A percentile compares a stretch with the other conserved stretches of the same genome.
phyloP scores from a whole-genome alignment of 2,888 invertebrate species.

The Hipparchia semele region DNA sequence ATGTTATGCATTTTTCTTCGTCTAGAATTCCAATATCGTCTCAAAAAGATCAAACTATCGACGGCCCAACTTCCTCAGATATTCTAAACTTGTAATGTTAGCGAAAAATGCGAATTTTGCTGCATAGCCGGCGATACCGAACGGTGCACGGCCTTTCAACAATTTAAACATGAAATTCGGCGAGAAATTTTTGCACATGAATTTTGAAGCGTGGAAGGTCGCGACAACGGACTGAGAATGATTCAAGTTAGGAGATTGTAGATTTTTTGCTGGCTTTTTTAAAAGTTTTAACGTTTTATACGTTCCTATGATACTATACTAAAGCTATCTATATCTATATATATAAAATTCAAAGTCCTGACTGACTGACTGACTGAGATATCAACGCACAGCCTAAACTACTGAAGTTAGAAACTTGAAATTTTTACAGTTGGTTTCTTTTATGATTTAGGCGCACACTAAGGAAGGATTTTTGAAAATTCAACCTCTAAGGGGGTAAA shows the following conservation, averaged over 20 bases:
- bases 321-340: no score
- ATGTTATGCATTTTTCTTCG: background rate
- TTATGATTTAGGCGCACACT: no score
- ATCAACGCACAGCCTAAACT: no score
- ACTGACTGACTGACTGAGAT: no score
- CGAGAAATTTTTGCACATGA: slow-evolving; percentile 70
- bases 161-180: slow-evolving; percentile 67
- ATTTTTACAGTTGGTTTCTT: no score
- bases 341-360: no score
- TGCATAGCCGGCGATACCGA: slow-evolving; percentile 44
- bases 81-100: slow-evolving; percentile 41
- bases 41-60: slow-evolving; percentile 31
- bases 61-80: slow-evolving; percentile 36
- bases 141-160: slow-evolving; percentile 56
- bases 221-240: slow-evolving; percentile 41
- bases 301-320: no score
- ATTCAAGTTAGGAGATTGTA: slow-evolving; percentile 41
- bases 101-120: slow-evolving; percentile 42
- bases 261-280: slow-evolving; percentile 32
- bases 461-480: no score
- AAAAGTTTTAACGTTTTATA: slow-evolving; percentile 30
- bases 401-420: no score
- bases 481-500: no score
- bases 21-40: background rate
- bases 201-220: slow-evolving; percentile 50